These are phyloP conservation scores for Macrobrachium rosenbergii DNA, from an alignment of 1,140 invertebrate genomes.

Conservation along the genomic window DNA sequence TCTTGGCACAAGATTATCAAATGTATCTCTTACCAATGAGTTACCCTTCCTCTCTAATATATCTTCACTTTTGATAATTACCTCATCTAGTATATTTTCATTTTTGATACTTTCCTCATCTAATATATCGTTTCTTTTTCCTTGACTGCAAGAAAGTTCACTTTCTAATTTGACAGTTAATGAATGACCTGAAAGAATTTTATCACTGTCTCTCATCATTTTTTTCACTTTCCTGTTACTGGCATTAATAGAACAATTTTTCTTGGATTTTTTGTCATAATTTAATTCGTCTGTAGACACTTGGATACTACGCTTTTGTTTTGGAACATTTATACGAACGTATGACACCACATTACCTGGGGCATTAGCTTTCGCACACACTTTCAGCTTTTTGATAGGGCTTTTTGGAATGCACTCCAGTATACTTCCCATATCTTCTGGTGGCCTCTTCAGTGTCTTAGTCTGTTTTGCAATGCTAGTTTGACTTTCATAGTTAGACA, in stretches of 20 bases:
- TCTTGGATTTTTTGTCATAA: not conserved
- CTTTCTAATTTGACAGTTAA: no score
- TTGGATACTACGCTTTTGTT: constrained; percentile 18
- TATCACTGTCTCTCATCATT: not conserved
- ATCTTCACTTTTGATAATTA: no score
- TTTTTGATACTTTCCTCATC: no score
- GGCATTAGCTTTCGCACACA: not conserved
- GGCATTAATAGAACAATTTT: not conserved
- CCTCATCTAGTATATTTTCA: not conserved
- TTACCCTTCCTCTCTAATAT: no score
- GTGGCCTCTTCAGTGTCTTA: not conserved
- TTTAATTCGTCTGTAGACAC: constrained; percentile 16
- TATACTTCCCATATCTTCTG: not conserved
- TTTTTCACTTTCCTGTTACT: not conserved
- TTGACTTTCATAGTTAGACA: not conserved
- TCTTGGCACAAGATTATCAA: not conserved
- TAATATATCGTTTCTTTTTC: no score
- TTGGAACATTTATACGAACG: constrained; percentile 45
- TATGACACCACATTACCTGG: constrained; percentile 37
- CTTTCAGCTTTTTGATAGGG: not conserved
- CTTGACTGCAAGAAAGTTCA: no score
- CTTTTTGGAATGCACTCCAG: not conserved
- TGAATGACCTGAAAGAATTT: not conserved
- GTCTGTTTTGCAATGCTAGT: not conserved
- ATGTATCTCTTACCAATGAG: not conserved